Evolutionary conservation across 2,113 vertebrate species (phyloP), one percentile per base, ranked within the genome.

Genomic region (Equus przewalskii): DNA sequence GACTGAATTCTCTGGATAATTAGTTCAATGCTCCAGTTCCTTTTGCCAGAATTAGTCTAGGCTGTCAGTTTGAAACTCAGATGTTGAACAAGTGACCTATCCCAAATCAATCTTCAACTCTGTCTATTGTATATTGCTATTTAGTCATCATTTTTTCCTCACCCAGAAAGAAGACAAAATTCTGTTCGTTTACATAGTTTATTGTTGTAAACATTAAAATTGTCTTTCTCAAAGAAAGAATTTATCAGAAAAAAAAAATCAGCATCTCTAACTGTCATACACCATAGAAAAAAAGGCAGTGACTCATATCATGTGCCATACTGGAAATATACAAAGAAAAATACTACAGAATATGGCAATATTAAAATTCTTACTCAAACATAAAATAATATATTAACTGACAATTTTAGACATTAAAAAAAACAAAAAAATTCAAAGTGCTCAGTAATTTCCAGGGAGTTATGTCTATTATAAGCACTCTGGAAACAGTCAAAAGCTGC

Each of bases 161-260:
- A 44, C 92, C 86, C 98, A 96, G 96, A 99, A 98, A 98, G 96
- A 98, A 99, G 98, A 98, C 98, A 98, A 98, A 95, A 98, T 97
- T 96, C 97, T 82, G 87, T 99, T 99, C 98, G 98, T 99, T 99
- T 98, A 98, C 98, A 91, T 95, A 98, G 99, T 99, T 99, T 99
- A 99, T 99, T 99, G 98, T 98, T 99, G 99, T 99, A 99, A 99
- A 99, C 99, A 99, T 99, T 99, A 99, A 99, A 99, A 99, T 98
- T 99, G 99, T 99, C 99, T 99, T 99, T 99, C 99, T 99, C 98
- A 99, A 99, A 99, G 99, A 99, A 99, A 99, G 99, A 99, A 99
- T 98, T 98, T 99, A 98, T 99, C 98, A 94, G 99, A 95, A 96
- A 96, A 97, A 65, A 80, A 98, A 99, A 98, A 98, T 98, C 98